These are phyloP conservation scores for Takifugu bimaculatus DNA, from an alignment of 2,113 vertebrate species.

Conservation along the genomic window DNA sequence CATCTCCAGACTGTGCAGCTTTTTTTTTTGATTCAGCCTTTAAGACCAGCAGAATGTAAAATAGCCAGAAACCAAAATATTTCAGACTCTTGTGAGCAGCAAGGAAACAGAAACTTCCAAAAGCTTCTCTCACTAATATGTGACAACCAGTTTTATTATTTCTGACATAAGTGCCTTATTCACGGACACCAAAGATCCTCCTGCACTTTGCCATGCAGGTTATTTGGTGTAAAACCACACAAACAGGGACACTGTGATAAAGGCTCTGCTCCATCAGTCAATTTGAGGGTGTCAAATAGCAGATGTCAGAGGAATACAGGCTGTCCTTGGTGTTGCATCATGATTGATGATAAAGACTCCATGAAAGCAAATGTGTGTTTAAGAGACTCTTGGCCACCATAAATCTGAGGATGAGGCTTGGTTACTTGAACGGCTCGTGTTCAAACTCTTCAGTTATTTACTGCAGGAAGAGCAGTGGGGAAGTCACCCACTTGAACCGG, in stretches of 20 bases:
- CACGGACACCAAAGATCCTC: too few relatives aligned
- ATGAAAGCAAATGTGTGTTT: constrained; percentile 56
- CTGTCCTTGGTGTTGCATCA: constrained; percentile 60
- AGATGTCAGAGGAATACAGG: constrained; percentile 58
- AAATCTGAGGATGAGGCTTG: constrained; percentile 48
- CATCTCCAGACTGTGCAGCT: too few relatives aligned
- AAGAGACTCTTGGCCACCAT: constrained; percentile 41
- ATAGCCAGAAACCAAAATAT: too few relatives aligned
- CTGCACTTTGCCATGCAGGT: neutral
- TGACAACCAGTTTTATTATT: too few relatives aligned
- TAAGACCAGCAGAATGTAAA: too few relatives aligned
- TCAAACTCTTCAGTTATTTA: constrained; percentile 22
- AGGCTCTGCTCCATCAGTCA: constrained; percentile 38
- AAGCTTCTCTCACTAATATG: too few relatives aligned
- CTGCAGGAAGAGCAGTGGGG: too few relatives aligned
- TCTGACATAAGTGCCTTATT: too few relatives aligned
- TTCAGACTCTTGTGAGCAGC: too few relatives aligned
- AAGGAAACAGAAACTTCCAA: too few relatives aligned
- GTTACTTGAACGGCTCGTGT: constrained; percentile 23
- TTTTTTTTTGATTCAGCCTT: too few relatives aligned
- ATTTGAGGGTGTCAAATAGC: constrained; percentile 55
- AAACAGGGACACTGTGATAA: constrained; percentile 22
- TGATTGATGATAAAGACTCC: constrained; percentile 57
- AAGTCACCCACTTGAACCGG: too few relatives aligned
- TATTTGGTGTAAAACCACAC: constrained; percentile 8